Conservation (phyloP, 2,113 vertebrate genomes). For the Cyanoramphus novaezelandiae region DNA sequence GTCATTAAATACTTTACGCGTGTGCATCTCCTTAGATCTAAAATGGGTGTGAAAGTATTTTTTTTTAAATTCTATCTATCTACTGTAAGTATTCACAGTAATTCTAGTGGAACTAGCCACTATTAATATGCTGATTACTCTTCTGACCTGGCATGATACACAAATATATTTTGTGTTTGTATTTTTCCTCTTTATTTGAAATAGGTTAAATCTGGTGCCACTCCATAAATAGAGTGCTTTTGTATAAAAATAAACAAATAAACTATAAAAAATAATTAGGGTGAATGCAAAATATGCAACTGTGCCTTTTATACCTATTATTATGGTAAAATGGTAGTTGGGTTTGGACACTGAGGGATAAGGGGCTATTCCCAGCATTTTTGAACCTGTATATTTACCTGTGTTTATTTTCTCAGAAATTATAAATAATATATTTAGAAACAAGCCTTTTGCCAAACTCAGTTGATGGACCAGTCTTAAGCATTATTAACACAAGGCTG, state of each 20-base stretch:
- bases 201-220: constrained; percentile 85
- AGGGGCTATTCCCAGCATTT: constrained; percentile 83
- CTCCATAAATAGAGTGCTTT: constrained; percentile 96
- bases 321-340: constrained; percentile 89
- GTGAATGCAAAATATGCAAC: constrained; percentile 99
- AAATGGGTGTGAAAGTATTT: constrained; percentile 73
- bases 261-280: constrained; percentile 79
- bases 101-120: constrained; percentile 79
- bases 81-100: constrained; percentile 77
- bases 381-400: constrained; percentile 83
- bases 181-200: constrained; percentile 78
- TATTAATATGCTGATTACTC: constrained; percentile 80
- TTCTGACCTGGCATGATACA: constrained; percentile 84
- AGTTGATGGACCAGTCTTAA: constrained; percentile 84
- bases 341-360: constrained; percentile 85
- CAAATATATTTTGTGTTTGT: constrained; percentile 81
- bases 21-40: constrained; percentile 75
- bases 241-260: constrained; percentile 78
- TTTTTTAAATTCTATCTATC: constrained; percentile 51
- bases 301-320: constrained; percentile 99
- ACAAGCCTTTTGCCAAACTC: constrained; percentile 85
- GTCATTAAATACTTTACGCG: constrained; percentile 66
- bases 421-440: constrained; percentile 81
- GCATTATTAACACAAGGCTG: constrained; percentile 63
- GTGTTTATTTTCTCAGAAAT: constrained; percentile 80